These are phyloP conservation scores for Eurois occulta DNA, from an alignment of 2,888 invertebrate genomes.

Conservation along the genomic window DNA sequence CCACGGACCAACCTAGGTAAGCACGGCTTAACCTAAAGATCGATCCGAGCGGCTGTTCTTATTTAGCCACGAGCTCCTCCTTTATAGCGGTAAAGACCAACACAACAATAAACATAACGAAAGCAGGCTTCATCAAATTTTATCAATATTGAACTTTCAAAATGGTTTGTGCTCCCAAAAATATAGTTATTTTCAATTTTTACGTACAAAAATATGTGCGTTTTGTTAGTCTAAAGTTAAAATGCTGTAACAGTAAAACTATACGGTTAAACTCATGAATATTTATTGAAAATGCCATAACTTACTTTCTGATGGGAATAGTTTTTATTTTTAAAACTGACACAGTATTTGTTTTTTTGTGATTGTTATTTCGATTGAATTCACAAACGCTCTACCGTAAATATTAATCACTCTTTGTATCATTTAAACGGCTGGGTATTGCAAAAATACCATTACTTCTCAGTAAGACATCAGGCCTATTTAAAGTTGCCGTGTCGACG, in stretches of 20 bases:
- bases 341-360: neutral
- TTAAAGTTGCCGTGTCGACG: no score
- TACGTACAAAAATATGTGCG: conserved; percentile 29
- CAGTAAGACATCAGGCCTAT: no score
- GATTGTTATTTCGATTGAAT: neutral
- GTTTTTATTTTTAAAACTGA: conserved; percentile 20
- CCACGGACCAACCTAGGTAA: no score
- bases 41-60: no score
- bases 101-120: neutral
- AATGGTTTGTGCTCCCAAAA: conserved; percentile 19
- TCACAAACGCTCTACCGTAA: neutral
- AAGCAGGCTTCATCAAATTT: conserved; percentile 24
- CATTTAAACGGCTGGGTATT: neutral
- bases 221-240: conserved; percentile 35
- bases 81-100: neutral
- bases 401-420: neutral
- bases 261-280: conserved; percentile 29
- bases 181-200: conserved; percentile 50
- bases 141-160: conserved; percentile 34
- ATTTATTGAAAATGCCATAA: conserved; percentile 31
- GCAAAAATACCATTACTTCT: neutral
- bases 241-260: conserved; percentile 21
- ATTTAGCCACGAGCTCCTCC: no score
- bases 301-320: neutral
- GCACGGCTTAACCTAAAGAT: no score